phyloP scores from a whole-genome alignment of 2,797 vertebrate genomes.

The Chelon labrosus region DNA sequence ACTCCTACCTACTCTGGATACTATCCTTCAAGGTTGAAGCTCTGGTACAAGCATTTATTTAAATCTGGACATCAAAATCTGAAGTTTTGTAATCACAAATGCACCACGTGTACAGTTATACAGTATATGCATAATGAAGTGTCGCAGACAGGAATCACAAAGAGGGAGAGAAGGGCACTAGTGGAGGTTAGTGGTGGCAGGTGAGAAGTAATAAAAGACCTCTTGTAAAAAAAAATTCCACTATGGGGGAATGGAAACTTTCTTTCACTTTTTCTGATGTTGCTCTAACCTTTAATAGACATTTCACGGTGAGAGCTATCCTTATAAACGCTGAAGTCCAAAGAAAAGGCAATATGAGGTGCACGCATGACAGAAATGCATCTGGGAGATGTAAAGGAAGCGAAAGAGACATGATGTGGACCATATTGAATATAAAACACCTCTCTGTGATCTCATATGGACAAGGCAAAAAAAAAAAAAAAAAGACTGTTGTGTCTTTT shows the following conservation, averaged over 20 bases:
- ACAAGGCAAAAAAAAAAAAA: slow-evolving; percentile 26
- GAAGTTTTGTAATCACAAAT: slow-evolving; percentile 13
- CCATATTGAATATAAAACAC: slow-evolving; percentile 68
- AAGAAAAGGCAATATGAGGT: slow-evolving; percentile 70
- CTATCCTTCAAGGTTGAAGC: slow-evolving; percentile 29
- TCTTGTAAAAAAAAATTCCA: slow-evolving; percentile 68
- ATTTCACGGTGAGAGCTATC: slow-evolving; percentile 70
- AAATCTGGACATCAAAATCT: slow-evolving; percentile 22
- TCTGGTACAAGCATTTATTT: slow-evolving; percentile 26
- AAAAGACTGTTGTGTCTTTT: slow-evolving; percentile 62
- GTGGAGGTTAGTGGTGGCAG: slow-evolving; percentile 50
- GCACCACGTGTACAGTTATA: neutral
- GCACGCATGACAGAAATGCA: slow-evolving; percentile 65
- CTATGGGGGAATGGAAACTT: slow-evolving; percentile 68
- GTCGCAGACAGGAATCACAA: neutral
- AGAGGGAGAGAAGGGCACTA: slow-evolving; percentile 29
- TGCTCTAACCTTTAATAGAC: slow-evolving; percentile 69
- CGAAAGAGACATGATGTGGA: slow-evolving; percentile 48
- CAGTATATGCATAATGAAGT: neutral
- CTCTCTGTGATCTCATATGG: slow-evolving; percentile 67
- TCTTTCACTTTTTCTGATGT: slow-evolving; percentile 46
- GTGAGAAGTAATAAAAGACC: slow-evolving; percentile 64
- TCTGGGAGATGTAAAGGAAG: slow-evolving; percentile 70
- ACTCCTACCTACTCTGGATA: slow-evolving; percentile 61
- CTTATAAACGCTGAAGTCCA: slow-evolving; percentile 64